phyloP scores from a whole-genome alignment of 2,797 vertebrate species.

The Streptopelia turtur region DNA sequence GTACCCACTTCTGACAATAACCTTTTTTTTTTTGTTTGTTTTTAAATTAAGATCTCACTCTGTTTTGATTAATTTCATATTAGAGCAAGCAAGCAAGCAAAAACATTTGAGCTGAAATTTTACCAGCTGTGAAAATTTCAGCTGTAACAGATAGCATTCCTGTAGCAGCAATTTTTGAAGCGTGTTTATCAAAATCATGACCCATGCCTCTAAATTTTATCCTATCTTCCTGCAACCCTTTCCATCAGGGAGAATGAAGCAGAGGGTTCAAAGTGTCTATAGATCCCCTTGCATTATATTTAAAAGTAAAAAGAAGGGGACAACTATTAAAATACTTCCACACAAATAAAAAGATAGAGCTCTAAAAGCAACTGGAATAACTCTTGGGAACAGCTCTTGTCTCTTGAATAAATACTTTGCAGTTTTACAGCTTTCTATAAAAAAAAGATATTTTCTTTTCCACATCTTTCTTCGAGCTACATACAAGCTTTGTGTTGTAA shows the following conservation, averaged over 20 bases:
- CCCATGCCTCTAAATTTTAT: constrained; percentile 10
- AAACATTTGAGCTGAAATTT: not conserved
- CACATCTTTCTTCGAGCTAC: not conserved
- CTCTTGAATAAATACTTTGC: constrained; percentile 33
- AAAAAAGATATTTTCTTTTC: not conserved
- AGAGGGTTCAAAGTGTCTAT: not conserved
- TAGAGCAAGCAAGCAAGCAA: not conserved
- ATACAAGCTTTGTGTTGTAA: not conserved
- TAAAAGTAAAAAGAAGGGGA: constrained; percentile 17
- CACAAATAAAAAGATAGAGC: not conserved
- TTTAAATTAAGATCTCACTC: not conserved
- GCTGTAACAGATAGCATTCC: not conserved
- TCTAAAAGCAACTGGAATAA: constrained; percentile 29
- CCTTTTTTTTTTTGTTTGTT: not conserved
- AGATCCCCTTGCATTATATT: not conserved
- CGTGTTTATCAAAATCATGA: constrained; percentile 9
- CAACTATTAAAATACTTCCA: constrained; percentile 25
- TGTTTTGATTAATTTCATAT: not conserved
- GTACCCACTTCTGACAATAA: not conserved
- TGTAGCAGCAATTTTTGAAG: constrained; percentile 10
- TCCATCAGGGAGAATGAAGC: not conserved
- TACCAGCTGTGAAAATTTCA: constrained; percentile 3
- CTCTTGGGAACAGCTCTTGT: constrained; percentile 22
- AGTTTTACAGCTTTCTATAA: constrained; percentile 16
- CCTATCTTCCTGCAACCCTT: not conserved